phyloP scores from a whole-genome alignment of 1,140 invertebrate genomes.

The Cotesia glomerata region DNA sequence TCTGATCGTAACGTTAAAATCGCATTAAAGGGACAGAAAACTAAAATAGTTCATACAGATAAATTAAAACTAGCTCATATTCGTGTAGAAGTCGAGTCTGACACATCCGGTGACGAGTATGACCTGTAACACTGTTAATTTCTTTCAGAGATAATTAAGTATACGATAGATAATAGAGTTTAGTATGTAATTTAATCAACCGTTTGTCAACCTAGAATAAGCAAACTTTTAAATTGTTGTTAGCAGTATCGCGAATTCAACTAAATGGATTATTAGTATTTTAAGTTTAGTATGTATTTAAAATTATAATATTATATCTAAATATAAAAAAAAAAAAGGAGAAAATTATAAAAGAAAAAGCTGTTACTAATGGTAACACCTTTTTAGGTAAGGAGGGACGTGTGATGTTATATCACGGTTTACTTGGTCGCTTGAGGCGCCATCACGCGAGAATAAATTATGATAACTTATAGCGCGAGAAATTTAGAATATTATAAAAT shows the following conservation, averaged over 20 bases:
- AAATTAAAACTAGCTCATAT: slow-evolving; percentile 1
- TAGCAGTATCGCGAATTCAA: too few species aligned
- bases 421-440: too few species aligned
- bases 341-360: too few species aligned
- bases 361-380: not conserved
- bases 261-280: too few species aligned
- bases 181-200: too few species aligned
- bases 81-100: not conserved
- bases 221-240: too few species aligned
- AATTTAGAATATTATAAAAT: too few species aligned
- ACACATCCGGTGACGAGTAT: not conserved
- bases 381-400: not conserved
- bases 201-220: too few species aligned
- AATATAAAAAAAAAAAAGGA: not conserved
- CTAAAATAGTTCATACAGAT: not conserved
- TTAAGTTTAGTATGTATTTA: not conserved
- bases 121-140: too few species aligned
- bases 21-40: not conserved
- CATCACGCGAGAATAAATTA: too few species aligned
- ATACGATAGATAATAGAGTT: not conserved
- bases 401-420: not conserved
- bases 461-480: too few species aligned
- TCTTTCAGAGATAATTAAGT: not conserved
- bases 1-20: not conserved
- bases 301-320: not conserved